These are phyloP conservation scores for Rallus crepitans DNA, from an alignment of 2,797 vertebrate species.

Conservation along the genomic window DNA sequence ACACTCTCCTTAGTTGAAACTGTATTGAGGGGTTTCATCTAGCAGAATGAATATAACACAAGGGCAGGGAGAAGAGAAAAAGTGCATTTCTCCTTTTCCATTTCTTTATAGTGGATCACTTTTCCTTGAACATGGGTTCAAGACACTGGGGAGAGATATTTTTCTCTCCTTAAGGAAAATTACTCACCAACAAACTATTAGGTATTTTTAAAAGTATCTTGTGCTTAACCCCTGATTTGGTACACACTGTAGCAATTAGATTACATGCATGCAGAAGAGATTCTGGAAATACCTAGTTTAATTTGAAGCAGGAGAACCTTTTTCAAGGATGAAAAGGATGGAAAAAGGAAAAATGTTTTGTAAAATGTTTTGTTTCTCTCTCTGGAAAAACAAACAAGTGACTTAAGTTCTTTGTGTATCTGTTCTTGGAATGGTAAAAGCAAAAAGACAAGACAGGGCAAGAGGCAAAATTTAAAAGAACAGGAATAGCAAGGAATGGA, in stretches of 20 bases:
- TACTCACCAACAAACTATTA: background rate
- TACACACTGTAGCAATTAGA: background rate
- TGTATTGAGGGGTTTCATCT: background rate
- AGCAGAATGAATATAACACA: background rate
- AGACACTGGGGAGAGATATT: background rate
- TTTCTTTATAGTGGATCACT: background rate
- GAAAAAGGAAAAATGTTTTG: background rate
- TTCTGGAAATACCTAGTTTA: background rate
- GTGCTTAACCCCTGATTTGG: background rate
- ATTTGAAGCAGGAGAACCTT: background rate
- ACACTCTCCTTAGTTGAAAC: background rate
- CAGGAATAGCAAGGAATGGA: background rate
- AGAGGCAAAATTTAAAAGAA: background rate
- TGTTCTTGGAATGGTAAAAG: background rate
- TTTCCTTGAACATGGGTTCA: background rate
- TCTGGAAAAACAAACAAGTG: background rate
- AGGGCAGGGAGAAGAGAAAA: background rate
- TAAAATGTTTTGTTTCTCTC: background rate
- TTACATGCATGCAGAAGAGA: background rate
- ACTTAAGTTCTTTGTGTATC: background rate
- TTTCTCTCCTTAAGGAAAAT: background rate
- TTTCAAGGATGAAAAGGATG: background rate
- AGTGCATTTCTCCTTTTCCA: background rate
- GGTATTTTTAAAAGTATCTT: background rate
- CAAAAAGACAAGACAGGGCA: background rate